Percentiles rank a stretch among this genome's conserved stretches.
These are phyloP conservation scores for Tachina lurida DNA, from an alignment of 2,888 invertebrate species.

Conservation along the genomic window DNA sequence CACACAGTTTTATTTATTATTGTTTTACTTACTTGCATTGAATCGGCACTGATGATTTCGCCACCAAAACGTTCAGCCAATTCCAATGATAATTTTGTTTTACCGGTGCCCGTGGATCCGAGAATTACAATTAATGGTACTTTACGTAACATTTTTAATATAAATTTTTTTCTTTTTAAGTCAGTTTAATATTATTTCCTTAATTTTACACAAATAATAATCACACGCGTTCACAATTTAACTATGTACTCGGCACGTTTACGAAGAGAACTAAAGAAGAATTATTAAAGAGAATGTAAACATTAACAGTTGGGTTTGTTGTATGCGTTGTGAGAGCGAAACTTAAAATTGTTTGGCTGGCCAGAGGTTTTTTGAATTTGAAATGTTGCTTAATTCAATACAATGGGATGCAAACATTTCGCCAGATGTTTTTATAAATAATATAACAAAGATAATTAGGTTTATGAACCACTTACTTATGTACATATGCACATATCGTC, in stretches of 20 bases:
- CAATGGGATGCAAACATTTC: too few relatives aligned
- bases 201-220: constrained; percentile 27
- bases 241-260: constrained; percentile 17
- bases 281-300: constrained; percentile 29
- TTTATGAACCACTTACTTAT: too few relatives aligned
- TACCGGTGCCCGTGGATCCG: constrained; percentile 98
- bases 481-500: too few relatives aligned
- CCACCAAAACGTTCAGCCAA: constrained; percentile 92
- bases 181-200: constrained; percentile 1
- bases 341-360: constrained; percentile 9
- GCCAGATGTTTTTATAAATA: too few relatives aligned
- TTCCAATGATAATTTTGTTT: constrained; percentile 97
- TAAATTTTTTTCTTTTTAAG: background rate
- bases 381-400: too few relatives aligned
- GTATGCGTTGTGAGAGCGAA: background rate
- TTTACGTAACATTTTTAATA: constrained; percentile 82
- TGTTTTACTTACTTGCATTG: constrained; percentile 92
- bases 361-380: constrained; percentile 7
- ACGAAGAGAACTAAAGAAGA: constrained; percentile 40
- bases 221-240: constrained; percentile 38
- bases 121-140: constrained; percentile 93
- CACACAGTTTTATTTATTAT: background rate
- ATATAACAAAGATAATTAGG: too few relatives aligned
- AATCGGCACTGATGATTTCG: constrained; percentile 98
- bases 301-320: constrained; percentile 37